Evolutionary conservation across 2,797 vertebrate genomes (phyloP), one percentile per base, ranked within the genome.

Genomic region (Chromobotia macracanthus): DNA sequence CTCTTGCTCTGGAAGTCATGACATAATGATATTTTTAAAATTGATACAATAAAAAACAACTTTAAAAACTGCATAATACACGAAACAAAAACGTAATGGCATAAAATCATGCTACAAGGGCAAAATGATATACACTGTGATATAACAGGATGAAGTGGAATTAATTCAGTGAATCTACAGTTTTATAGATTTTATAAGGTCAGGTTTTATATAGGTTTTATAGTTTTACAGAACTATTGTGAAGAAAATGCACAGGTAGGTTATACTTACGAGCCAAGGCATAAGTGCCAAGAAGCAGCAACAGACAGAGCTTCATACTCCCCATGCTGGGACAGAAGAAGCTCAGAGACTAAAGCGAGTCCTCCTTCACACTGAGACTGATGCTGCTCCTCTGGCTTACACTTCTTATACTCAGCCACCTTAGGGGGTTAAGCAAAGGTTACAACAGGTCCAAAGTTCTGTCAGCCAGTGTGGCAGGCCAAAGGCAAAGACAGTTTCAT

Each of bases 181-280:
- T 19, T 5, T 6, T n/a, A n/a, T n/a, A n/a, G n/a, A n/a, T n/a
- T n/a, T n/a, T n/a, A n/a, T n/a, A n/a, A n/a, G n/a, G n/a, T n/a
- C n/a, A n/a, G n/a, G n/a, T n/a, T n/a, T n/a, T n/a, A n/a, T n/a
- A n/a, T n/a, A n/a, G n/a, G n/a, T n/a, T n/a, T n/a, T n/a, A n/a
- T 64, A 53, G 23, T 75, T 46, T n/a, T n/a, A n/a, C n/a, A 31
- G 19, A 48, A 21, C 11, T 28, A 48, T 28, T 63, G 6, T 23
- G 19, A 1, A 31, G 2, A 19, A 5, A 61, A 46, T 13, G 11
- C 13, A n/a, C 61, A 41, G n/a, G 58, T n/a, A 74, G 1, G 1
- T 21, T 48, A 48, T 85, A 96, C 97, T 98, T 88, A 98, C 97
- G 91, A 78, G 95, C 91, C 3, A 84, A 87, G 16, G 87, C 81